Percentiles rank a stretch among this genome's conserved stretches.
phyloP scores from a whole-genome alignment of 2,888 invertebrate genomes.

The Priocnemis perturbator region DNA sequence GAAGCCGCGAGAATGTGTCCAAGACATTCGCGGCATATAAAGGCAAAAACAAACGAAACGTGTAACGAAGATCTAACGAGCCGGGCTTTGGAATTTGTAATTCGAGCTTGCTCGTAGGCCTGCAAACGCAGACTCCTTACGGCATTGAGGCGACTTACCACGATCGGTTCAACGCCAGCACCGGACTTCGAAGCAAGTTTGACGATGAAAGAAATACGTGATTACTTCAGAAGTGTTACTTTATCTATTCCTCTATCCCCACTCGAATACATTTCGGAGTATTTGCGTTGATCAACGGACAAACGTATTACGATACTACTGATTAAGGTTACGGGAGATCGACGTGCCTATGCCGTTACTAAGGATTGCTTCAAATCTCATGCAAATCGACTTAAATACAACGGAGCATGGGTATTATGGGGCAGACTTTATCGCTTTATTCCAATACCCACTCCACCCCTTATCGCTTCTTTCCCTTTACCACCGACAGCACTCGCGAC shows the following conservation, averaged over 20 bases:
- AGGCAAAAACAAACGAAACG: constrained; percentile 3
- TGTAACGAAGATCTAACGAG: constrained; percentile 7
- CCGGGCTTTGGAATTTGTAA: constrained; percentile 2
- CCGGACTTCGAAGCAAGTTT: constrained; percentile 74
- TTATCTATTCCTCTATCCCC: background rate
- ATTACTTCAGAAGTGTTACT: constrained; percentile 67
- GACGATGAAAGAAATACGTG: constrained; percentile 72
- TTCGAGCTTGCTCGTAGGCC: constrained; percentile 32
- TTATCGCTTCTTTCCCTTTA: background rate
- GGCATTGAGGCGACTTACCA: constrained; percentile 86
- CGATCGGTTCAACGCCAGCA: constrained; percentile 91
- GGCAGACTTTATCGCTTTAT: background rate
- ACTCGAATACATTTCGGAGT: constrained; percentile 4
- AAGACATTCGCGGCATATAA: background rate
- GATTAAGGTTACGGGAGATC: constrained; percentile 36
- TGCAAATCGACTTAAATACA: constrained; percentile 43
- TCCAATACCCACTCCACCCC: background rate
- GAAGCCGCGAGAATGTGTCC: background rate
- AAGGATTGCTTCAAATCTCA: constrained; percentile 41
- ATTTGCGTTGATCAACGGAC: constrained; percentile 29
- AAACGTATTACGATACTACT: constrained; percentile 36
- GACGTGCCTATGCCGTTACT: constrained; percentile 43
- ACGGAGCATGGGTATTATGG: constrained; percentile 7
- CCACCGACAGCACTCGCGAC: background rate
- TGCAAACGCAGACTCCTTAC: constrained; percentile 33